Base-by-base conservation (phyloP, 30 jellyfish, hydroid and myxozoan species). In the Catostylus mosaicus region DNA sequence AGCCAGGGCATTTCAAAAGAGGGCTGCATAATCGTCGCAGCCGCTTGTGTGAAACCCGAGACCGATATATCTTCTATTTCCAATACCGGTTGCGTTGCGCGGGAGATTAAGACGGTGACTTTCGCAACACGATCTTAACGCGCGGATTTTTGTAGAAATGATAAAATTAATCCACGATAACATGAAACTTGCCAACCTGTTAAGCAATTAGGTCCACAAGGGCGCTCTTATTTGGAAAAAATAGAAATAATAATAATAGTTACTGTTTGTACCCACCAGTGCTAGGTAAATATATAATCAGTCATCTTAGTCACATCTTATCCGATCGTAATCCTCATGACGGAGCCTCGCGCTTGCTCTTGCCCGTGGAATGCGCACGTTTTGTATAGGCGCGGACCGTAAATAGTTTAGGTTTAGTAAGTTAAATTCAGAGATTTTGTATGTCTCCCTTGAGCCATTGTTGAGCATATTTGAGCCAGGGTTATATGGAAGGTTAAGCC, bases 401-500 rank as follows among this genome's bases (percentile, higher is more conserved):
- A 60, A 73, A 73, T 73, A 47, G 46, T 47, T 73, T 46, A n/a
- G 84, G 84, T 45, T 73, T 73, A 45, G 84, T 73, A 40, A 73
- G 70, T 73, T 32, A 73, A 73, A 73, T 60, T 45, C 52, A 54
- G 50, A 73, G 84, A 38, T 73, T 38, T 73, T 30, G 30, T 73
- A 31, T 60, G 73, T 73, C 84, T 73, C 34, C 84, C 47, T 8
- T 73, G 38, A 52, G 67, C 73, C 33, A 24, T 73, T 36, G 77
- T 31, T 26, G 40, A 35, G 86, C 86, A 59, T 52, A 75, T 75
- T 59, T 75, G 86, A 56, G 86, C 63, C 24, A 63, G 51, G 86
- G 77, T 75, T 75, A 75, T 46, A 32, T 52, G 73, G 43, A 75
- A 75, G 75, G 86, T 75, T 75, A 75, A 75, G 86, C 86, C 75